Evolutionary conservation across 2,888 invertebrate genomes (phyloP), one percentile per base, ranked within the genome.

Genomic region (Thereva unica): DNA sequence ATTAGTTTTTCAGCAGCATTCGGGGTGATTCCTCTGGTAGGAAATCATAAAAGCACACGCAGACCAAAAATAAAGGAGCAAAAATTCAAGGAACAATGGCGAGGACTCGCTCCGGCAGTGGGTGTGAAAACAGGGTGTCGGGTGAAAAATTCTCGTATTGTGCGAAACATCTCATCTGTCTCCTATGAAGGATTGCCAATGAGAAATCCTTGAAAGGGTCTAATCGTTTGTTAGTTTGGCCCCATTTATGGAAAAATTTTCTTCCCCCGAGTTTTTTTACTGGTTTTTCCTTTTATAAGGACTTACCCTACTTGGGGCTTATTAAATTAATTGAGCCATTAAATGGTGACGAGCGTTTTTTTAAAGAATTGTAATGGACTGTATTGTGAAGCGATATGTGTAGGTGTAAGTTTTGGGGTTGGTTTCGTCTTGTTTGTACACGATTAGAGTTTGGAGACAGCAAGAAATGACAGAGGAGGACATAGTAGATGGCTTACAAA

Each of bases 311-410:
- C 49, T 61, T 50, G 50, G 23, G 50, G 50, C 50, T 61, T 50
- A 61, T 59, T 47, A 59, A 59, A 61, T 61, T 61, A 50, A 61
- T 61, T 61, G 50, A 61, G 61, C 50, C 40, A 50, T 61, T 61
- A 61, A 50, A 41, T 61, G n/a, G 34, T 9, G 35, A 34, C 12
- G 12, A 50, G 41, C 9, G n/a, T 34, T 3, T 41, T 61, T 35
- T 10, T 4, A 5, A 47, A 47, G 47, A n/a, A 47, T 47, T 47
- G n/a, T 47, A 12, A 5, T 47, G n/a, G 47, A 5, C n/a, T 47
- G 47, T n/a, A 47, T 5, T n/a, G 5, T 47, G 6, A n/a, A n/a
- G 12, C 6, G 5, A 12, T 47, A n/a, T n/a, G 42, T 42, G 23
- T 23, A 23, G 23, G 23, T 1, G 23, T 23, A 1, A 23, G 23